These are phyloP conservation scores for Clistopyga incitator DNA, from an alignment of 2,888 invertebrate genomes.

Conservation along the genomic window DNA sequence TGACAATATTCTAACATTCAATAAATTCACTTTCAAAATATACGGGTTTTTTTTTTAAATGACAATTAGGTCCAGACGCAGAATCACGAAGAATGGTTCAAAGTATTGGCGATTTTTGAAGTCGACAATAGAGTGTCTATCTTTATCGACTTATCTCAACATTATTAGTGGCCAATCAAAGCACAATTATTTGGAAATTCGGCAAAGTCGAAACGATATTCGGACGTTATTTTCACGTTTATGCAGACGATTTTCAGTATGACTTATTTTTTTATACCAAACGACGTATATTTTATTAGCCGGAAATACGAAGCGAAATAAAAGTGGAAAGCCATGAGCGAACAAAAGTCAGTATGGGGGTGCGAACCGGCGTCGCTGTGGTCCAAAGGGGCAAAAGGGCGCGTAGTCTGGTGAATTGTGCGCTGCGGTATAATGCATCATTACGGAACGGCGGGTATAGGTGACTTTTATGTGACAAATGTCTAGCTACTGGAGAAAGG, in stretches of 20 bases:
- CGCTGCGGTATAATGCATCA: slow-evolving; percentile 62
- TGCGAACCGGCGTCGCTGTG: slow-evolving; percentile 54
- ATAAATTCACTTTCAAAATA: no score
- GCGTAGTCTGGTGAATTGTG: slow-evolving; percentile 21
- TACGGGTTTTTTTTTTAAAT: no score
- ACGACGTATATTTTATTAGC: slow-evolving; percentile 4
- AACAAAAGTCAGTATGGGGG: slow-evolving; percentile 22
- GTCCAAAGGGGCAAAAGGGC: slow-evolving; percentile 51
- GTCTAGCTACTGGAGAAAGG: slow-evolving; percentile 27
- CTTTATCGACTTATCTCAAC: no score
- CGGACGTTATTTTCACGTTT: no score
- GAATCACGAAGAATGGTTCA: no score
- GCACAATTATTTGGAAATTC: no score
- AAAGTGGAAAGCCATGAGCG: neutral
- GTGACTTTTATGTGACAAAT: slow-evolving; percentile 52
- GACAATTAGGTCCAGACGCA: no score
- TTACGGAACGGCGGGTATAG: slow-evolving; percentile 54
- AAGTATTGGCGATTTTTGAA: no score
- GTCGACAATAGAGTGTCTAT: no score
- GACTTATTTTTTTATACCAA: neutral
- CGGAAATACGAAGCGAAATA: neutral
- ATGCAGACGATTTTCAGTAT: neutral
- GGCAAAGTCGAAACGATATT: no score
- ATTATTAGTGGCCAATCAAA: no score
- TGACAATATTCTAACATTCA: no score